Evolutionary conservation across 2,797 vertebrate genomes (phyloP).

Genomic region (Urocyon cinereoargenteus): DNA sequence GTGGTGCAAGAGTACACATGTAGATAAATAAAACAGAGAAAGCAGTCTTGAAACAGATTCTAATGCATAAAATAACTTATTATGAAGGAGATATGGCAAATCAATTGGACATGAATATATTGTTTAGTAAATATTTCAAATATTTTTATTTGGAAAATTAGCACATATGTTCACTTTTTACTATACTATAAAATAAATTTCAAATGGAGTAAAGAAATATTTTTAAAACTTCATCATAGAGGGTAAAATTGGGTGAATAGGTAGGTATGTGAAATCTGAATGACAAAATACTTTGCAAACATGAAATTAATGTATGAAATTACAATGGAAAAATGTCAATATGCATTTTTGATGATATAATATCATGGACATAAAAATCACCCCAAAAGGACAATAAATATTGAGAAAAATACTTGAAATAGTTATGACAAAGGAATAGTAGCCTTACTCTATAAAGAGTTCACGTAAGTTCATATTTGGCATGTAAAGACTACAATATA

Average conservation of each 20-base stretch:
- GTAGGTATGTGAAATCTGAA: background rate
- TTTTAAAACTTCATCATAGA: conserved; percentile 9
- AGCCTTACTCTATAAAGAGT: background rate
- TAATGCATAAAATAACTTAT: background rate
- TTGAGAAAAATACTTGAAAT: background rate
- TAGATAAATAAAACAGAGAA: background rate
- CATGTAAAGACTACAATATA: background rate
- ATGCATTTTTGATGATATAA: background rate
- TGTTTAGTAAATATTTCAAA: background rate
- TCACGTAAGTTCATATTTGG: conserved; percentile 28
- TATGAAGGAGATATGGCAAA: background rate
- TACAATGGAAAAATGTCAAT: background rate
- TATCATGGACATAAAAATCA: background rate
- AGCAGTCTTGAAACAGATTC: background rate
- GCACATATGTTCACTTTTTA: background rate
- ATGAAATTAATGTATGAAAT: background rate
- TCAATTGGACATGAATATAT: background rate
- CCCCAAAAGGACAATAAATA: background rate
- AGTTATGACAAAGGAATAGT: background rate
- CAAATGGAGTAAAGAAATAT: background rate
- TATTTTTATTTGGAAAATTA: conserved; percentile 15
- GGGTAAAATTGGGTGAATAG: background rate
- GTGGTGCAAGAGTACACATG: background rate
- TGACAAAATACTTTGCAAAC: background rate
- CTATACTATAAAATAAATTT: conserved; percentile 33